Evolutionary conservation across 2,113 vertebrate species (phyloP).

Genomic region (Corythornis madagascariensis): DNA sequence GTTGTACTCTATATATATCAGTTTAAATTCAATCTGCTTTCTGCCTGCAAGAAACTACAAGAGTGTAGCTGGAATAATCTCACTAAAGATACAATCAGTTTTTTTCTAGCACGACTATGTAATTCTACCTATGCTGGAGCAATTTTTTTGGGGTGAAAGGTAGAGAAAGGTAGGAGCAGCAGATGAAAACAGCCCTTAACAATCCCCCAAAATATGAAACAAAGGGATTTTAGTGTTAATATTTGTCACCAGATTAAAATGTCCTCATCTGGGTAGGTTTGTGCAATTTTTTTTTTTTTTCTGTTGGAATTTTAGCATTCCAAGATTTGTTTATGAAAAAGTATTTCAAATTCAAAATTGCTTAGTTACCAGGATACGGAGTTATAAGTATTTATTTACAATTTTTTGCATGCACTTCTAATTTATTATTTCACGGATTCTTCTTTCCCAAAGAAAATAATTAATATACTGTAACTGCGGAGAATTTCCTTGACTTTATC

Average conservation of each 20-base stretch:
- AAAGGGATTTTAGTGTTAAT: not conserved
- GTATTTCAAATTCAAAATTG: not conserved
- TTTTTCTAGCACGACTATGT: not conserved
- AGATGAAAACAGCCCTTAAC: not conserved
- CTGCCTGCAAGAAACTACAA: not conserved
- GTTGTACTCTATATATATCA: not conserved
- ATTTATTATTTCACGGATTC: not conserved
- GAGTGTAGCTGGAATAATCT: not conserved
- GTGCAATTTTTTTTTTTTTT: not conserved
- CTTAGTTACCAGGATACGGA: not conserved
- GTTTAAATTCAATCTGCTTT: not conserved
- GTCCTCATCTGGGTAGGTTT: not conserved
- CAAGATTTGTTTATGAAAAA: not conserved
- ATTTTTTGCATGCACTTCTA: not conserved
- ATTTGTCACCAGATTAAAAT: not conserved
- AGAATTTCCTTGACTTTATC: not conserved
- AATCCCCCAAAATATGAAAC: not conserved
- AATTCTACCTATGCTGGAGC: not conserved
- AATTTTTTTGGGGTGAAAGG: not conserved
- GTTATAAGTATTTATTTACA: not conserved
- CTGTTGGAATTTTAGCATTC: not conserved
- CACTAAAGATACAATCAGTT: not conserved
- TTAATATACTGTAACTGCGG: not conserved
- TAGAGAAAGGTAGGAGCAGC: not conserved
- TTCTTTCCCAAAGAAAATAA: not conserved